Conservation (phyloP, 2,888 invertebrate species). For the Icerya purchasi region DNA sequence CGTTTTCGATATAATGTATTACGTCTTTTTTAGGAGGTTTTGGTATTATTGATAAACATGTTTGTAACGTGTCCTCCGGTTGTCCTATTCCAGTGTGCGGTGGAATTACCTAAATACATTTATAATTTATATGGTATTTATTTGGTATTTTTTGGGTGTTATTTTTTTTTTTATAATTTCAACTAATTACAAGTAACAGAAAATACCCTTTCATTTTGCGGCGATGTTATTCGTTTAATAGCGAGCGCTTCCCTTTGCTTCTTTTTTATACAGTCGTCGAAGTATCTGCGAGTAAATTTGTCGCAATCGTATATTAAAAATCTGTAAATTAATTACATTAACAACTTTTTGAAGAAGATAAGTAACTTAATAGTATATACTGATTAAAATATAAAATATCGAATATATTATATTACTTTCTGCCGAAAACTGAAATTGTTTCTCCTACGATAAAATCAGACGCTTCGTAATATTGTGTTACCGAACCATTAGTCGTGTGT, state of each 20-base stretch:
- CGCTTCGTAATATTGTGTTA: conserved; percentile 47
- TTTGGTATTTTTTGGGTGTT: not conserved
- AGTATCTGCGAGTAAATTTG: conserved; percentile 55
- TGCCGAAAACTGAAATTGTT: conserved; percentile 43
- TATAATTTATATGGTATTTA: not conserved
- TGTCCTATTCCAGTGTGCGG: conserved; percentile 50
- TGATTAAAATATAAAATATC: too few relatives aligned
- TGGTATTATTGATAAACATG: conserved; percentile 44
- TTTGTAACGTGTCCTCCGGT: conserved; percentile 53
- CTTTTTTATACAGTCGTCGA: conserved; percentile 28
- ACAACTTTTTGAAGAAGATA: too few relatives aligned
- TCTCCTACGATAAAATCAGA: conserved; percentile 53
- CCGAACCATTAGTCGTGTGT: too few relatives aligned
- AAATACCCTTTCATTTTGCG: conserved; percentile 2
- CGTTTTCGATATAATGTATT: conserved; percentile 50
- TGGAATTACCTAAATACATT: conserved; percentile 32
- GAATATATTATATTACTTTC: conserved; percentile 24
- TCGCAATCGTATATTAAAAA: conserved; percentile 64
- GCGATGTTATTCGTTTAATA: conserved; percentile 17
- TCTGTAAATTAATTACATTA: too few relatives aligned
- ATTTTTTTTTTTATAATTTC: not conserved
- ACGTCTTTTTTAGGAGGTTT: conserved; percentile 53
- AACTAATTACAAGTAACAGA: not conserved
- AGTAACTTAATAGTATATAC: too few relatives aligned
- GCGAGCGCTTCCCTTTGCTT: conserved; percentile 26